A percentile compares a stretch with the other conserved stretches of the same genome.
Conservation (phyloP, 2,888 invertebrate species). For the Caenorhabditis drosophilae region DNA sequence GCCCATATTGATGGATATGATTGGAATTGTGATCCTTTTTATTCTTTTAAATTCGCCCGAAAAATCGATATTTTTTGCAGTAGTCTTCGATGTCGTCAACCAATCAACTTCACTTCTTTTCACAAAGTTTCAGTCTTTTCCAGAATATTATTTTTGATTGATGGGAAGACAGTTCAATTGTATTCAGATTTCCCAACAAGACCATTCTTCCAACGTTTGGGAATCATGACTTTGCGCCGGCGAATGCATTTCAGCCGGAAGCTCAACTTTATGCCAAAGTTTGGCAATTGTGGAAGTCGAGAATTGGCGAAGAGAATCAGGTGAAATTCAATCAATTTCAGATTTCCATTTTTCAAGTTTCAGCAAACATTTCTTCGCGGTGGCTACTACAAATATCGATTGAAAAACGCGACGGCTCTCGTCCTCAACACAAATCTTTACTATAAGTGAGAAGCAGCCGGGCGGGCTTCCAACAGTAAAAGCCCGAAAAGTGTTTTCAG, state of each 20-base stretch:
- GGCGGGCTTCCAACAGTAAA: too few relatives aligned
- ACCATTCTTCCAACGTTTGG: constrained; percentile 62
- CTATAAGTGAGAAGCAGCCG: constrained; percentile 57
- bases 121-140: constrained; percentile 19
- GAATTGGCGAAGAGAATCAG: constrained; percentile 52
- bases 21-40: constrained; percentile 45
- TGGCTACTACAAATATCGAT: constrained; percentile 59
- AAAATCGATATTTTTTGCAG: constrained; percentile 32
- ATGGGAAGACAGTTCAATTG: not conserved
- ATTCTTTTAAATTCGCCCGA: constrained; percentile 1
- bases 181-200: constrained; percentile 39
- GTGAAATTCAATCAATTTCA: too few relatives aligned
- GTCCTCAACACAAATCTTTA: constrained; percentile 67
- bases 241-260: constrained; percentile 52
- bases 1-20: constrained; percentile 62
- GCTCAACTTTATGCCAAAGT: constrained; percentile 42
- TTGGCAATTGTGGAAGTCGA: constrained; percentile 54
- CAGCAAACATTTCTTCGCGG: constrained; percentile 57
- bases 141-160: not conserved
- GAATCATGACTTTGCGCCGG: constrained; percentile 65
- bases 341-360: too few relatives aligned
- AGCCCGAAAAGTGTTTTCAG: constrained; percentile 25
- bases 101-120: constrained; percentile 39
- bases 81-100: constrained; percentile 39
- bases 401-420: constrained; percentile 46